Percentiles rank a stretch among this genome's conserved stretches.
phyloP scores from a whole-genome alignment of 2,113 vertebrate species.

The Zapus hudsonius region DNA sequence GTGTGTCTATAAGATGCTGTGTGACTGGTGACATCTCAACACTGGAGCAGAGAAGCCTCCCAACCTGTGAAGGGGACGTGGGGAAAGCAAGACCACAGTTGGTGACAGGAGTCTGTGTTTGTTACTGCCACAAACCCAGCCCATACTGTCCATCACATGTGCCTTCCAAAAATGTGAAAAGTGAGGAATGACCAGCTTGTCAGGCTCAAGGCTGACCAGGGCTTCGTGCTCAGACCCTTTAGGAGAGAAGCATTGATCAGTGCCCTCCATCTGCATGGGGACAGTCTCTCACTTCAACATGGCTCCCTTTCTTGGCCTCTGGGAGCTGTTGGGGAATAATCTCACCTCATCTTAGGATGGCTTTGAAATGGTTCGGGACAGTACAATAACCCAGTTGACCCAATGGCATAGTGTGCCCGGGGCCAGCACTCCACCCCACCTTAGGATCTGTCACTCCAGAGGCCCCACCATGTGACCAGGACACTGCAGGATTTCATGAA shows the following conservation, averaged over 20 bases:
- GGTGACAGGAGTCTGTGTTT: neutral
- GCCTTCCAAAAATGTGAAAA: neutral
- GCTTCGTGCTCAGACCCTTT: neutral
- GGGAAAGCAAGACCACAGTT: neutral
- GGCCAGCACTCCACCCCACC: neutral
- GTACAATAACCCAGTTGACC: neutral
- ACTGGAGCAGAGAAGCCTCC: neutral
- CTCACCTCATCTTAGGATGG: neutral
- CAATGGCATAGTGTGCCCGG: neutral
- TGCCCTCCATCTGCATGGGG: neutral
- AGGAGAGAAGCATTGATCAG: neutral
- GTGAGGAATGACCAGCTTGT: rapidly evolving
- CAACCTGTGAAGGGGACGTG: neutral
- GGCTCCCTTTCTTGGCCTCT: neutral
- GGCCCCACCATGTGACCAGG: neutral
- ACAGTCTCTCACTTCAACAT: neutral
- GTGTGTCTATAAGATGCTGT: neutral
- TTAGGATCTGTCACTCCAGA: neutral
- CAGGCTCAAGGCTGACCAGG: rapidly evolving
- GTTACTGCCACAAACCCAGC: neutral
- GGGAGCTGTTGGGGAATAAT: neutral
- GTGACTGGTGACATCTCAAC: neutral
- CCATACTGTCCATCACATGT: neutral
- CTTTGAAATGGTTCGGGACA: neutral
- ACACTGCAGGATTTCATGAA: neutral